Conservation (phyloP, 2,113 vertebrate genomes). For the Xiphophorus couchianus region DNA sequence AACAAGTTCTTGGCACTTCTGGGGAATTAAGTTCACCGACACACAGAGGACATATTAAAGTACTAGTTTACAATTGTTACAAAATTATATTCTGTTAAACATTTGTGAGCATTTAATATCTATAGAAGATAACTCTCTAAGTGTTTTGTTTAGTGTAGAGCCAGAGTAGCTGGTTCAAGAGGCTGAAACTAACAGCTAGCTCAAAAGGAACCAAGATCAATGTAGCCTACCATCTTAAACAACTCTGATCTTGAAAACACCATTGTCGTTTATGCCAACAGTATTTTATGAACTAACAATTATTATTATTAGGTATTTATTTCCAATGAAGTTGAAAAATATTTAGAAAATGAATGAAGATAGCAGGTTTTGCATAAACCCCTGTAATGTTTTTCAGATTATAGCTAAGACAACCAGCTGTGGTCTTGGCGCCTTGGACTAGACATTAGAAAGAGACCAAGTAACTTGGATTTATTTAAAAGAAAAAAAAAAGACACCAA, state of each 20-base stretch:
- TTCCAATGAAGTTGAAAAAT: neutral
- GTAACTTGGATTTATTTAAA: too few relatives aligned
- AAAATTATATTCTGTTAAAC: neutral
- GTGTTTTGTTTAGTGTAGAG: neutral
- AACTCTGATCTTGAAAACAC: neutral
- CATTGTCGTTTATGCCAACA: neutral
- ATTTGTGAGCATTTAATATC: too few relatives aligned
- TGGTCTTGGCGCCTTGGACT: too few relatives aligned
- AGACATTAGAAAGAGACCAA: too few relatives aligned
- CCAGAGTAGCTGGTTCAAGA: neutral
- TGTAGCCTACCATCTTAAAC: neutral
- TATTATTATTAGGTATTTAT: neutral
- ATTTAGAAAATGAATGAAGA: too few relatives aligned
- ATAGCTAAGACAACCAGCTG: too few relatives aligned
- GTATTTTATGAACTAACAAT: neutral
- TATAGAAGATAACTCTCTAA: neutral
- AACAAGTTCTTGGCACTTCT: constrained; percentile 9
- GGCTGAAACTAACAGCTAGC: neutral
- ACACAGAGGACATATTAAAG: neutral
- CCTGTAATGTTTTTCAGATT: too few relatives aligned
- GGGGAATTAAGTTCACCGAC: neutral
- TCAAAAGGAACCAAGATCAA: neutral
- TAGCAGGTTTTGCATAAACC: too few relatives aligned
- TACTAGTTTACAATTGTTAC: neutral
- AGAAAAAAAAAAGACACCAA: too few relatives aligned